Evolutionary conservation across 2,113 vertebrate species (phyloP), one percentile per base, ranked within the genome.

Genomic region (Sminthopsis crassicaudata): DNA sequence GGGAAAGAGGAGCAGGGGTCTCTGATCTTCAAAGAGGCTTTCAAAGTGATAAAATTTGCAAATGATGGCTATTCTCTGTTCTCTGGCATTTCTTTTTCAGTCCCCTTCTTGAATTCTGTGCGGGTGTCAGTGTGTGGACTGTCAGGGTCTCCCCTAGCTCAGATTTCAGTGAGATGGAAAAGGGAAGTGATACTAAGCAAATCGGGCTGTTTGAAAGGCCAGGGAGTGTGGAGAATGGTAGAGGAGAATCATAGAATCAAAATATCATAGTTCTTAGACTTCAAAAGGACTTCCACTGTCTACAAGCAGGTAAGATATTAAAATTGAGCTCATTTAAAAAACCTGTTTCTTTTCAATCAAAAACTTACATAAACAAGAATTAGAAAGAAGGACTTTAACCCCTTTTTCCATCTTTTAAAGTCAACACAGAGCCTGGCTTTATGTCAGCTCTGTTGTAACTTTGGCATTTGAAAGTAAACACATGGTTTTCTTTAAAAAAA

Each of bases 401-500:
- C 60, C 92, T 53, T 90, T 91, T 92, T 52, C 92, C 88, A 91
- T 27, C 89, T 54, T 88, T 76, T 52, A 30, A 93, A 96, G 93
- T 91, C 89, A 25, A 67, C 89, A 48, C 94, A 84, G 67, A 84
- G 67, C n/a, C n/a, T 90, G 96, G 96, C 23, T 7, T 50, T 60
- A 36, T 55, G n/a, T 93, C 94, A 91, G 95, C 46, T 94, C 95
- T 93, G 93, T 95, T 88, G 94, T 90, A 94, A 92, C 96, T 96
- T 93, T 97, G 97, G 97, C 96, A 76, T 53, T 23, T 54, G 89
- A 92, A 50, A 94, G 22, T 22, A 14, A 94, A 96, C 97, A 96
- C 97, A 97, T 97, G 96, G 96, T 98, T 97, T 95, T 92, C 97
- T 95, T 97, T 97, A 96, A 51, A 91, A 92, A 92, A 90, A 95